Evolutionary conservation across 2,797 vertebrate genomes (phyloP).

Genomic region (Chelon auratus): DNA sequence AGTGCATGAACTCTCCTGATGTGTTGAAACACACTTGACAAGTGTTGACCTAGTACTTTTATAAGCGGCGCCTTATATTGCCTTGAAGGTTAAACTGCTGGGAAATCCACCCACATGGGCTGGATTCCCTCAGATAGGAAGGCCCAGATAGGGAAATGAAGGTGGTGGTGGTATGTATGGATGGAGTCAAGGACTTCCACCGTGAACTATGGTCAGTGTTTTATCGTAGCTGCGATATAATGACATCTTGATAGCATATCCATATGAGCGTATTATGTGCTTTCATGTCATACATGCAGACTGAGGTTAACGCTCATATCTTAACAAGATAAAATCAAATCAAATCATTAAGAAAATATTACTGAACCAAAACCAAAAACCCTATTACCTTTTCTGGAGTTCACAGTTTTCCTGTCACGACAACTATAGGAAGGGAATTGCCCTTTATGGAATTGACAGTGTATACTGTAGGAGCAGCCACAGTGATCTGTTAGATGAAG

Average conservation of each 20-base stretch:
- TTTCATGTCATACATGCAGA: not conserved
- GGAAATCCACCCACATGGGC: constrained; percentile 39
- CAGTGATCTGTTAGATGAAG: too few species aligned
- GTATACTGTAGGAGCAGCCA: too few species aligned
- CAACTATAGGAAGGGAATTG: too few species aligned
- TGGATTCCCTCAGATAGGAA: constrained; percentile 13
- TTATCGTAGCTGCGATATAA: constrained; percentile 43
- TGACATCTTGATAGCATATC: constrained; percentile 23
- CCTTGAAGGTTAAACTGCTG: constrained; percentile 65
- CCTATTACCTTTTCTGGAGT: too few species aligned
- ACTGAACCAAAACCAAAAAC: too few species aligned
- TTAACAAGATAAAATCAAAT: too few species aligned
- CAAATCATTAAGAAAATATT: too few species aligned
- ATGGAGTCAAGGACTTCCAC: not conserved
- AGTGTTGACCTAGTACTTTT: not conserved
- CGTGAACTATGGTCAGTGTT: constrained; percentile 20
- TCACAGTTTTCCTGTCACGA: too few species aligned
- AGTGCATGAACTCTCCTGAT: constrained; percentile 21
- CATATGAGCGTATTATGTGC: not conserved
- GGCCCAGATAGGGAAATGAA: not conserved
- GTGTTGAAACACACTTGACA: constrained; percentile 2
- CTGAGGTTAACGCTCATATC: not conserved
- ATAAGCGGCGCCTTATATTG: not conserved
- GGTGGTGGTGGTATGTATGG: not conserved
- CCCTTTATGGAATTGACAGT: too few species aligned